Percentiles rank a stretch among this genome's conserved stretches.
Conservation (phyloP, 2,797 vertebrate genomes). For the Zenarchopterus dispar region DNA sequence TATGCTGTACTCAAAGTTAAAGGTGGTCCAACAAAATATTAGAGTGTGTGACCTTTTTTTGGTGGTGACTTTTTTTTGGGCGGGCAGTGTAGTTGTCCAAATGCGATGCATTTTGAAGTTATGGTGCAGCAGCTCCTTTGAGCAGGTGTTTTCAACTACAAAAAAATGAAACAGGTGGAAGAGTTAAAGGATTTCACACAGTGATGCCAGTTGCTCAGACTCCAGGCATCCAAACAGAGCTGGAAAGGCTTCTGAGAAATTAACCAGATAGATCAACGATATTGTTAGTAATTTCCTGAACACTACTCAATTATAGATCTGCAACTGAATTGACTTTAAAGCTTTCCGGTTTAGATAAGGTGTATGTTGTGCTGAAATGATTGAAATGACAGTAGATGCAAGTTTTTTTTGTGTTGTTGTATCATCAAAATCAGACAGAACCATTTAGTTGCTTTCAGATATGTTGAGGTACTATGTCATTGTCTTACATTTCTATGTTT, state of each 20-base stretch:
- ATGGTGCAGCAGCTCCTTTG: neutral
- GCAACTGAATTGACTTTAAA: neutral
- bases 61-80: no score
- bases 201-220: conserved; percentile 38
- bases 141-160: conserved; percentile 17
- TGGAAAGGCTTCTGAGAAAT: conserved; percentile 32
- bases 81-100: no score
- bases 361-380: conserved; percentile 1
- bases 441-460: no score
- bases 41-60: no score
- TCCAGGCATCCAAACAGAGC: conserved; percentile 32
- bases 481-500: no score
- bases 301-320: conserved; percentile 1
- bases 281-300: conserved; percentile 22
- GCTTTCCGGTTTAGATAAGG: conserved; percentile 18
- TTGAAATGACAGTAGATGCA: neutral
- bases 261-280: conserved; percentile 11
- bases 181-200: conserved; percentile 10
- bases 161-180: conserved; percentile 28
- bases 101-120: conserved; percentile 32
- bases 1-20: no score
- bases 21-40: no score
- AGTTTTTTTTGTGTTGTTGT: no score
- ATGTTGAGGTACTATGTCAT: no score
- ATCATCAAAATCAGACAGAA: no score